Base-by-base conservation (phyloP, 2,888 invertebrate species). In the Dexiosoma caninum region DNA sequence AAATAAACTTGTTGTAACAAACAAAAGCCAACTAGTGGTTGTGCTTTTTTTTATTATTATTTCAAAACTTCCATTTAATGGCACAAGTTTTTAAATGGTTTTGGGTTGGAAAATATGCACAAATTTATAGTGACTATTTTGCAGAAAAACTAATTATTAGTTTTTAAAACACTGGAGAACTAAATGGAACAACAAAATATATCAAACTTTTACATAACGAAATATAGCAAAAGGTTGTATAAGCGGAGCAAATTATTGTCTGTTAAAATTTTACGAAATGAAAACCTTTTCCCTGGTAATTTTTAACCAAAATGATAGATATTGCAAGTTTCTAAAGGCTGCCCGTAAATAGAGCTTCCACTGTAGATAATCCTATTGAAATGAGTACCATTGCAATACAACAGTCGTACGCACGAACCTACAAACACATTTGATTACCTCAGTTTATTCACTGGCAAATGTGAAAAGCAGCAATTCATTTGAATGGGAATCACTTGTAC, bases 11-110 rank as follows among this genome's bases (percentile, higher is more conserved):
- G 49, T 9, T 14, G 6, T 40, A 59, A 35, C 9, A 27, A n/a
- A 55, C 14, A 35, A 40, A 27, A 27, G 23, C 9, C 10, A 35
- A 57, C 12, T 30, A 35, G 3, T 3, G 5, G 10, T 8, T 21
- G 4, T 35, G 12, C 2, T 67, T 9, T 35, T 10, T 7, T n/a
- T 21, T 14, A 16, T 14, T 12, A 9, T 23, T 21, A 3, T 27
- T 5, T 23, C 7, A 44, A 21, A 53, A 44, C 16, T 53, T 44
- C 9, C n/a, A 19, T 64, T 46, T 76, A 70, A 75, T 79, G 51
- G 27, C 27, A 16, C 71, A 80, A 80, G 53, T 80, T 80, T 60
- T 59, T 80, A 76, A 76, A 76, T 40, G 80, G 14, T 70, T 80
- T 72, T 27, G 6, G 3, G 5, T 59, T 37, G 4, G 3, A 53